These are phyloP conservation scores for Sialis lutaria DNA, from an alignment of 2,888 invertebrate genomes.

Conservation along the genomic window DNA sequence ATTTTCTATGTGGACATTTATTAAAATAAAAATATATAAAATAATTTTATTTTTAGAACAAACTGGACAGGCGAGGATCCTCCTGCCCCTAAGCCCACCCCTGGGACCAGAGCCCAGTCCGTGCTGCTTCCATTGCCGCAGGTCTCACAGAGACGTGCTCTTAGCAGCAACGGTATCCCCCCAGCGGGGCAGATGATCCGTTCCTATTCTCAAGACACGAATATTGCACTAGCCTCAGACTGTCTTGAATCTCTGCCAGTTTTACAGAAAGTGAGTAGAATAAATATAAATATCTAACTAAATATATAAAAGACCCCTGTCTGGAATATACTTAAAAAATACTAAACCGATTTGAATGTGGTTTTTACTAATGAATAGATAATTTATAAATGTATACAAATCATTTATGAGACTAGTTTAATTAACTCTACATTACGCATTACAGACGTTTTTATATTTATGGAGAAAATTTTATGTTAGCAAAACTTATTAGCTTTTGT, in stretches of 20 bases:
- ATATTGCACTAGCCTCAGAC: constrained; percentile 16
- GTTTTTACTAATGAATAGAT: too few relatives aligned
- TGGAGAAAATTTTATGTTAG: too few relatives aligned
- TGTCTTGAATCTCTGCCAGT: constrained; percentile 4
- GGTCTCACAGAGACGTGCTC: constrained; percentile 17
- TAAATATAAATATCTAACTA: too few relatives aligned
- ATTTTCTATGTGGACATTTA: too few relatives aligned
- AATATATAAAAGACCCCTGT: too few relatives aligned
- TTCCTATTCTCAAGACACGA: constrained; percentile 33
- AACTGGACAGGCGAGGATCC: constrained; percentile 8
- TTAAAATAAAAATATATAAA: not conserved
- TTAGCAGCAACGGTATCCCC: constrained; percentile 19
- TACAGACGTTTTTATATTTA: too few relatives aligned
- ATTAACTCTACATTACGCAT: too few relatives aligned
- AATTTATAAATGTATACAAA: too few relatives aligned
- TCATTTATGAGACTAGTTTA: too few relatives aligned
- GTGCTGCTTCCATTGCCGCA: constrained; percentile 8
- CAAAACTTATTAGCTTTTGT: too few relatives aligned
- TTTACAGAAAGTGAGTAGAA: constrained; percentile 8
- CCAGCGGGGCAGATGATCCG: constrained; percentile 22
- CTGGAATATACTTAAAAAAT: too few relatives aligned
- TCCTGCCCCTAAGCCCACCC: not conserved
- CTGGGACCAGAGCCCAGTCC: constrained; percentile 7
- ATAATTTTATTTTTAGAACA: constrained; percentile 3
- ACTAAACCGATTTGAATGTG: too few relatives aligned